Percentiles rank a stretch among this genome's conserved stretches.
Evolutionary conservation across 2,888 invertebrate species (phyloP).

Genomic region (Tetheella fluctuosa): DNA sequence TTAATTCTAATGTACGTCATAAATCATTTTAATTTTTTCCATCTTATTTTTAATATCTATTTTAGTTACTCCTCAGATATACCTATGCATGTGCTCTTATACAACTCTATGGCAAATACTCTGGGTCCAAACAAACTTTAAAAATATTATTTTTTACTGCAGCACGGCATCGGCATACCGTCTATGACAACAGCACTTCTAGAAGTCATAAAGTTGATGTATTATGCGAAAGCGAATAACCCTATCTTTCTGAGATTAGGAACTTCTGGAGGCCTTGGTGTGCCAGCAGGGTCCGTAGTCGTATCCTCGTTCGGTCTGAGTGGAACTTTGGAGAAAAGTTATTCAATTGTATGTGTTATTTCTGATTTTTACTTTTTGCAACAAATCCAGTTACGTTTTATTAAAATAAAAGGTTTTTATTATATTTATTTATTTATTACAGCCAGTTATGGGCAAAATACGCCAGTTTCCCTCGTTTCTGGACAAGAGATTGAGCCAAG

Average conservation of each 20-base stretch:
- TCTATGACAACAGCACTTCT: slow-evolving; percentile 88
- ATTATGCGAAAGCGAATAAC: slow-evolving; percentile 86
- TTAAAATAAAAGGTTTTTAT: no score
- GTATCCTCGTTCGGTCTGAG: slow-evolving; percentile 86
- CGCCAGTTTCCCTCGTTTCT: slow-evolving; percentile 80
- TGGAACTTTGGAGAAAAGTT: slow-evolving; percentile 82
- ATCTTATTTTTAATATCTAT: no score
- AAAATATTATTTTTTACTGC: neutral
- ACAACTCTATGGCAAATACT: no score
- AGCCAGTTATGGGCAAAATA: slow-evolving; percentile 82
- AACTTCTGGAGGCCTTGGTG: slow-evolving; percentile 87
- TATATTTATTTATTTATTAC: no score
- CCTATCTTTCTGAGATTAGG: slow-evolving; percentile 88
- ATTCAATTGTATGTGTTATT: slow-evolving; percentile 82
- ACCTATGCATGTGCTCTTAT: no score
- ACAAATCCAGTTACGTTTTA: no score
- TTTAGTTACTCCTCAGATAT: no score
- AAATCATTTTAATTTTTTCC: no score
- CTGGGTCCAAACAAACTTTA: no score
- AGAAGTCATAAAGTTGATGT: slow-evolving; percentile 88
- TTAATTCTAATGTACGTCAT: no score
- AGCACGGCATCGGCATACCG: slow-evolving; percentile 91
- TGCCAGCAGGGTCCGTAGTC: slow-evolving; percentile 86
- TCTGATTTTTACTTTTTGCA: no score
- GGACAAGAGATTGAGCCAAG: slow-evolving; percentile 81